phyloP scores from a whole-genome alignment of 2,113 vertebrate genomes.

The Gnathonemus longibarbis region DNA sequence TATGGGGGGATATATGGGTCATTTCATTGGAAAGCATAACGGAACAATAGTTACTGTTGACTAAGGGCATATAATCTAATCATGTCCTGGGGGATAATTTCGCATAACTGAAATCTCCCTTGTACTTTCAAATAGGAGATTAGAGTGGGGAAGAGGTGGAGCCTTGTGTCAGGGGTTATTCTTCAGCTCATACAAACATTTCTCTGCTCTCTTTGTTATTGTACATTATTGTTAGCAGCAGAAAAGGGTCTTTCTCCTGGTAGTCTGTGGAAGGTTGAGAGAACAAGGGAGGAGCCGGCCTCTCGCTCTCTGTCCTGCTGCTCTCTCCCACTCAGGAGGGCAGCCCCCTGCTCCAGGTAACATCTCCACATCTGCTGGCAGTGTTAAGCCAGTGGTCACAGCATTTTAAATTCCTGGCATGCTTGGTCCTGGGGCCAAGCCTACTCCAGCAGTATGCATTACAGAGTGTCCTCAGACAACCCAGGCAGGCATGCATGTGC shows the following conservation, averaged over 20 bases:
- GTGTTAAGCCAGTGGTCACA: conserved; percentile 19
- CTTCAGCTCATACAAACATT: background rate
- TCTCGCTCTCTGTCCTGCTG: background rate
- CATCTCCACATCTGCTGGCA: conserved; percentile 30
- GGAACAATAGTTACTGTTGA: background rate
- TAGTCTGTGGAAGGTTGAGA: background rate
- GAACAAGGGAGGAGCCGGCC: background rate
- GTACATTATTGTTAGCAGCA: background rate
- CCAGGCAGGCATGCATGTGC: conserved; percentile 17
- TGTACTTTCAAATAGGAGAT: background rate
- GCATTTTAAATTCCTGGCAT: conserved; percentile 34
- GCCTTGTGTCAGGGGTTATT: background rate
- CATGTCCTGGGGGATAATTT: background rate
- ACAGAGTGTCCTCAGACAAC: conserved; percentile 37
- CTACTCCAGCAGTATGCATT: conserved; percentile 30
- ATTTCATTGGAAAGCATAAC: background rate
- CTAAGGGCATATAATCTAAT: background rate
- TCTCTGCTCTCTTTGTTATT: background rate
- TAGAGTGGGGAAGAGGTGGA: background rate
- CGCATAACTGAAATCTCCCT: background rate
- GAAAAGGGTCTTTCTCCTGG: background rate
- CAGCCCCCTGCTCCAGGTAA: conserved; percentile 20
- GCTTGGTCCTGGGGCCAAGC: conserved; percentile 26
- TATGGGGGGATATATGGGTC: background rate
- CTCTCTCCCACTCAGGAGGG: background rate